Evolutionary conservation across 2,113 vertebrate species (phyloP).

Genomic region (Saccopteryx leptura): DNA sequence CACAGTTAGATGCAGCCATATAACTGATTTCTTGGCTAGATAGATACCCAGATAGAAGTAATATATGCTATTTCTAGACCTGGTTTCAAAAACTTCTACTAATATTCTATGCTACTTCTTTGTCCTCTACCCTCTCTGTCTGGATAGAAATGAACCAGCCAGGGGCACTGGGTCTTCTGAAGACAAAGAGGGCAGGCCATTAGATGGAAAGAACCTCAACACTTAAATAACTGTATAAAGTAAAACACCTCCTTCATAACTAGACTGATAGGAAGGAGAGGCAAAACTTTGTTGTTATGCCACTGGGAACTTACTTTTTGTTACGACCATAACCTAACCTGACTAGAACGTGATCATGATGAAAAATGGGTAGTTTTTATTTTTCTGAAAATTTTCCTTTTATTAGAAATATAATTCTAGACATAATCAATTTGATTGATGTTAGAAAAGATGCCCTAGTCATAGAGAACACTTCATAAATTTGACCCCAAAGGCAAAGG

Average conservation of each 20-base stretch:
- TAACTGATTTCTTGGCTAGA: neutral
- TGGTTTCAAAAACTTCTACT: neutral
- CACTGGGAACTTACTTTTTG: neutral
- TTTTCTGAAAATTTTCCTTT: conserved; percentile 14
- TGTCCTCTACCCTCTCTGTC: neutral
- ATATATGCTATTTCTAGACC: neutral
- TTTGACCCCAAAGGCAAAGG: no score
- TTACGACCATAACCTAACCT: neutral
- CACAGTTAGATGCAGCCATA: neutral
- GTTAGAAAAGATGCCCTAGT: neutral
- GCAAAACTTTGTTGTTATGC: neutral
- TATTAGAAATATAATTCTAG: conserved; percentile 44
- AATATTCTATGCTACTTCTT: neutral
- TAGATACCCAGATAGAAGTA: neutral
- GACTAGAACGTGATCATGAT: neutral
- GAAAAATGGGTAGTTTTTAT: neutral
- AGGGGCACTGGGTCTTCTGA: neutral
- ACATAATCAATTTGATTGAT: conserved; percentile 22
- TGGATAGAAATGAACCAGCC: neutral
- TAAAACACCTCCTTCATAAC: neutral
- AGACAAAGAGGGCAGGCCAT: neutral
- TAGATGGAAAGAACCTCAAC: neutral
- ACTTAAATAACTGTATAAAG: neutral
- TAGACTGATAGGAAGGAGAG: neutral
- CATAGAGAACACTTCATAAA: no score